Base-by-base conservation (phyloP, 2,113 vertebrate species). In the Phalacrocorax aristotelis region DNA sequence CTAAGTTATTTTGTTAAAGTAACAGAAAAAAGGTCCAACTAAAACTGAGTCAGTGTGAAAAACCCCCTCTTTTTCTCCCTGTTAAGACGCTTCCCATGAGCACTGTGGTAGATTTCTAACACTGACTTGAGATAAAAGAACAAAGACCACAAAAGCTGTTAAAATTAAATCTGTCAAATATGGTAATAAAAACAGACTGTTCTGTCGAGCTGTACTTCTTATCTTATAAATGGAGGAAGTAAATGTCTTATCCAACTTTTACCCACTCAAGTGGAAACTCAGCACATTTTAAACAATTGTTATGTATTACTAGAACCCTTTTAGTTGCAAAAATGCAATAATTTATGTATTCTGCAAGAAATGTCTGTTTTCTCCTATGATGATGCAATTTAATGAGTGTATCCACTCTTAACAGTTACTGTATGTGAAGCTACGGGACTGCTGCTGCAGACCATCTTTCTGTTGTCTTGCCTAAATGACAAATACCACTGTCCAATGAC, bases 71-170 rank as follows among this genome's bases (percentile, higher is more conserved):
- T 91, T 71, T 76, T 91, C 57, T 93, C 30, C 13, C n/a, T 3
- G 2, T 52, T 65, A 61, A 93, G 78, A 49, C 34, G 29, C 69
- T 95, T 94, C 75, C 62, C 71, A 19, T 93, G 90, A 91, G 75
- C 29, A 38, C 87, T 83, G 49, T 79, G 66, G 55, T 69, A 72
- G 65, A 44, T 91, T 66, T 27, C 71, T 94, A 93, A 83, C 58
- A 42, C 44, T 85, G 62, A 87, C 30, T 64, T 42, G 44, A 95
- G 74, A 91, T 93, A 88, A 95, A 91, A 96, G 84, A 91, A 91
- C 84, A 91, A 85, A 91, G 93, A 76, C 90, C 42, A 65, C 74
- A 96, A 94, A 91, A 94, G 78, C 93, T 88, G 92, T 91, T 96
- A 89, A 95, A 94, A 93, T 82, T 64, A 94, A 85, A 90, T 85